phyloP scores from a whole-genome alignment of 2,797 vertebrate species.

The Pteronotus mesoamericanus region DNA sequence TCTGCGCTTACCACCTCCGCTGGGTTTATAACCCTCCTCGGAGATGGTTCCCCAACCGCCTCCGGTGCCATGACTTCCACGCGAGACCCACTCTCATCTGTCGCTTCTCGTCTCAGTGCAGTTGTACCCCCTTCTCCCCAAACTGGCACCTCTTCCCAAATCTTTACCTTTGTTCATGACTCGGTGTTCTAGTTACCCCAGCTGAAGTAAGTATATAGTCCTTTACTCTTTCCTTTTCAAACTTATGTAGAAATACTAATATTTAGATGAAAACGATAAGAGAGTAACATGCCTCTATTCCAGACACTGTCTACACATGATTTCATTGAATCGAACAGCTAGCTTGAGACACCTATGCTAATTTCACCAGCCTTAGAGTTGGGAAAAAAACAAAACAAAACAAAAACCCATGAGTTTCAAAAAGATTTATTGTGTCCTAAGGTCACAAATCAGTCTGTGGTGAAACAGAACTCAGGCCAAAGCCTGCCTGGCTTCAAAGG shows the following conservation, averaged over 20 bases:
- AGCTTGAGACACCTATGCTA: neutral
- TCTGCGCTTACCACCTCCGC: neutral
- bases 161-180: neutral
- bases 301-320: neutral
- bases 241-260: neutral
- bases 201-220: neutral
- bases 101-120: neutral
- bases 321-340: neutral
- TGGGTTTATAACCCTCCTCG: neutral
- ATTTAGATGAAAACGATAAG: neutral
- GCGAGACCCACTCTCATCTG: neutral
- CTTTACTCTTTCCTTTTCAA: neutral
- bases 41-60: neutral
- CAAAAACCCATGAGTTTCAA: neutral
- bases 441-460: neutral
- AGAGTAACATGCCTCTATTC: neutral
- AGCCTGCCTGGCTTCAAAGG: neutral
- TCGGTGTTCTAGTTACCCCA: neutral
- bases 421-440: neutral
- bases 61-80: neutral
- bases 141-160: neutral
- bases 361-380: neutral
- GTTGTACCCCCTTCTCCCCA: neutral
- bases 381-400: neutral
- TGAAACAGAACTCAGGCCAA: neutral